A percentile compares a stretch with the other conserved stretches of the same genome.
phyloP scores from a whole-genome alignment of 2,888 invertebrate species.

The Amphimallon solstitiale region DNA sequence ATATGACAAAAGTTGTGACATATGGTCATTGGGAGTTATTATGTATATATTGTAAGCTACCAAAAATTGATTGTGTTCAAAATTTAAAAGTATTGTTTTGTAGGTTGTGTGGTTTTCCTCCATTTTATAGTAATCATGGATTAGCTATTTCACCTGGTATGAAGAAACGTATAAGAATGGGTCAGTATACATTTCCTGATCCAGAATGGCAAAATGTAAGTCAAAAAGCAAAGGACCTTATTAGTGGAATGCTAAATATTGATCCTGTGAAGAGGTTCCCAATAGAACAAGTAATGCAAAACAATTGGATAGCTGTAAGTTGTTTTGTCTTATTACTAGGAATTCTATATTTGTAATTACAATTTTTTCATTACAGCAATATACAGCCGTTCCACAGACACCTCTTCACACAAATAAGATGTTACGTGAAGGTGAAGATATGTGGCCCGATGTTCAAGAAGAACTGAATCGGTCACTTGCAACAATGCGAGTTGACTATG shows the following conservation, averaged over 20 bases:
- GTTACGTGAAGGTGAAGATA: conserved; percentile 89
- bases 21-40: conserved; percentile 98
- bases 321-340: not conserved
- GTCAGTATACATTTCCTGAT: conserved; percentile 97
- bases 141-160: conserved; percentile 98
- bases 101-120: conserved; percentile 95
- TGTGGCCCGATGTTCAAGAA: conserved; percentile 98
- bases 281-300: conserved; percentile 90
- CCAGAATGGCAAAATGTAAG: conserved; percentile 97
- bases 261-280: conserved; percentile 90
- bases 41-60: conserved; percentile 93
- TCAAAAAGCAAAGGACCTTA: conserved; percentile 93
- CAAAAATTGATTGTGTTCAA: not conserved
- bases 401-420: conserved; percentile 92
- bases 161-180: conserved; percentile 95
- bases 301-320: conserved; percentile 87
- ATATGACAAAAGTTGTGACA: conserved; percentile 98
- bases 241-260: conserved; percentile 92
- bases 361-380: conserved; percentile 60
- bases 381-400: conserved; percentile 92
- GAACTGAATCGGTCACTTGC: conserved; percentile 98
- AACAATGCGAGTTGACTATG: conserved; percentile 98
- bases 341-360: conserved; percentile 13
- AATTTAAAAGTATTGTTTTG: conserved; percentile 29
- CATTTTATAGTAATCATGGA: conserved; percentile 98